Base-by-base conservation (phyloP, 2,797 vertebrate species). In the Leontocebus nigricollis region DNA sequence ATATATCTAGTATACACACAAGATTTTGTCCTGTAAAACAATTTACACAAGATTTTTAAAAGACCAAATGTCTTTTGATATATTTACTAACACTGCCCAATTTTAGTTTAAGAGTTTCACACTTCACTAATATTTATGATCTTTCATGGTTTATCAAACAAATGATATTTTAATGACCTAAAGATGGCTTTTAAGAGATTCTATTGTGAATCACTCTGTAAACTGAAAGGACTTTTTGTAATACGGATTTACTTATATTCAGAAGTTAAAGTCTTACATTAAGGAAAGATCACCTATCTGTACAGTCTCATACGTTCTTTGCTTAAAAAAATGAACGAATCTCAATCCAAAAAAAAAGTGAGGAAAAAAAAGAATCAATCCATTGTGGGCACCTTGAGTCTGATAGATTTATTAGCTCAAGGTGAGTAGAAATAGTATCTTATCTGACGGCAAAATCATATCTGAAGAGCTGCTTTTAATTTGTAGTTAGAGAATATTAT, bases 71-170 rank as follows among this genome's bases (percentile, higher is more conserved):
- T 88, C 39, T 93, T 96, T 83, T 88, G 36, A 76, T 55, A 52
- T 39, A 76, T 75, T 88, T 94, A 55, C 19, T 88, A 64, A 57
- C 17, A 72, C n/a, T 72, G 30, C 26, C 55, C 30, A 55, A 83
- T 33, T 91, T 88, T 55, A 94, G 27, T 46, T 93, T 39, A 67
- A 5, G 14, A 67, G 14, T 77, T 39, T 96, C 81, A 93, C 4
- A 36, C 5, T 94, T 95, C 48, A 86, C 57, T 76, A 55, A 94
- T 92, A 81, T 30, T 8, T 67, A 48, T 52, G 27, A 8, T 72
- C 41, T 96, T 86, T 36, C 90, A 52, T 67, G 93, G 48, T 87
- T 97, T 91, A 76, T 90, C 64, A 92, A 76, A 92, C 90, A 96
- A 50, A 50, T 33, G 17, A 75, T 39, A 84, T 95, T 86, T 95